Conservation (phyloP, 2,797 vertebrate genomes). For the Brachyrhaphis roseni region DNA sequence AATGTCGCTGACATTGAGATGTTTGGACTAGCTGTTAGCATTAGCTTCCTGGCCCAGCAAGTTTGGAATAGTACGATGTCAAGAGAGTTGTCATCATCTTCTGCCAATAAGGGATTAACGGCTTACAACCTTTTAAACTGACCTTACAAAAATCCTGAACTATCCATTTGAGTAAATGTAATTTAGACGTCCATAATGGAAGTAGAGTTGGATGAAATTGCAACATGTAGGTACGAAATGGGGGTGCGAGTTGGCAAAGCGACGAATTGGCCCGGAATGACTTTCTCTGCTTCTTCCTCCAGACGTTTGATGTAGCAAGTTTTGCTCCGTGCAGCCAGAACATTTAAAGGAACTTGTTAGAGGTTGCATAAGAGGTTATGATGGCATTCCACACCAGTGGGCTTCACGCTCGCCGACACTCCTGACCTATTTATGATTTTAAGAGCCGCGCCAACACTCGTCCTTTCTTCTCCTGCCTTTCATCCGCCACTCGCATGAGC, state of each 20-base stretch:
- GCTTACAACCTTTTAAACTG: not conserved
- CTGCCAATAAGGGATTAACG: not conserved
- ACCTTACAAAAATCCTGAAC: not conserved
- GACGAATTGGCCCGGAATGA: not conserved
- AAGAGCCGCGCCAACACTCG: slow-evolving; percentile 56
- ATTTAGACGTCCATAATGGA: not conserved
- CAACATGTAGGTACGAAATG: not conserved
- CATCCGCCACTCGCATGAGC: slow-evolving; percentile 52
- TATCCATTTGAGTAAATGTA: not conserved
- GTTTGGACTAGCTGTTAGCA: not conserved
- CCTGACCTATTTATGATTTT: slow-evolving; percentile 76
- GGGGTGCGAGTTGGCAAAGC: not conserved
- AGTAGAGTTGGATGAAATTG: not conserved
- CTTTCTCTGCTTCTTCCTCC: slow-evolving; percentile 37
- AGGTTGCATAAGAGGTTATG: slow-evolving; percentile 57
- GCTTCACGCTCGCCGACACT: slow-evolving; percentile 61
- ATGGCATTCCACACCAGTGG: slow-evolving; percentile 56
- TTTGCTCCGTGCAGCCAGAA: slow-evolving; percentile 33
- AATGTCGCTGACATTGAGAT: not conserved
- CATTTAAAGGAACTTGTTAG: slow-evolving; percentile 45
- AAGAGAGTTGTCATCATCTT: not conserved
- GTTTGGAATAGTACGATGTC: not conserved
- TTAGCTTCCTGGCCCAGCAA: not conserved
- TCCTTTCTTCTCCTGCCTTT: slow-evolving; percentile 43
- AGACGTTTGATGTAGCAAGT: slow-evolving; percentile 42